These are phyloP conservation scores for Conus ventricosus DNA, from an alignment of 1,140 invertebrate species.

Conservation along the genomic window DNA sequence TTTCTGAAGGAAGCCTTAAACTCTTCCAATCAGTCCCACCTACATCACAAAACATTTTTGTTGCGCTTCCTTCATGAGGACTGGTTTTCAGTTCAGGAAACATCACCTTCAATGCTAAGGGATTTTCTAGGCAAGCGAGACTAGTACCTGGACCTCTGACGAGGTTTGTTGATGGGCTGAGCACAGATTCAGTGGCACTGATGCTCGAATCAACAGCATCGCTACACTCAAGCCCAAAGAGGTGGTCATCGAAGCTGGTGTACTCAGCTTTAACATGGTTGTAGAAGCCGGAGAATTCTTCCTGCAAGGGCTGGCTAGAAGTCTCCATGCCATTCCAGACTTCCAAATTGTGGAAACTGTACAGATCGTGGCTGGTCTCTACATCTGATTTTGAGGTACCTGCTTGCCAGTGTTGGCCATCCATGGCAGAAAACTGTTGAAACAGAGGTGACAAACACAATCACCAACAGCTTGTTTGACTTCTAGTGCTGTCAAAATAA, in stretches of 20 bases:
- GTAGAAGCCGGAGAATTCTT: constrained; percentile 12
- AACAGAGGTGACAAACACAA: too few relatives aligned
- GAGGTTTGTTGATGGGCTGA: constrained; percentile 40
- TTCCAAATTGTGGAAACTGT: too few relatives aligned
- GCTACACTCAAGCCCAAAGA: constrained; percentile 45
- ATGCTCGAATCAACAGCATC: constrained; percentile 43
- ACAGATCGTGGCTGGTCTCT: too few relatives aligned
- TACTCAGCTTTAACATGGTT: constrained; percentile 46
- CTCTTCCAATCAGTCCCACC: too few relatives aligned
- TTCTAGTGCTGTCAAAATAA: too few relatives aligned
- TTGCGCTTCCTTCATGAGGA: not conserved
- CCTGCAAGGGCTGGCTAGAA: not conserved
- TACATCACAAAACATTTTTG: too few relatives aligned
- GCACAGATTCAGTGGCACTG: constrained; percentile 44
- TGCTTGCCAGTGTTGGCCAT: too few relatives aligned
- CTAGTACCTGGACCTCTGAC: constrained; percentile 38
- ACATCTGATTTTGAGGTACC: too few relatives aligned
- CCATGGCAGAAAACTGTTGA: too few relatives aligned
- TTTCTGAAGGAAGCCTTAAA: too few relatives aligned
- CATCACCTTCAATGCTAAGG: constrained; percentile 3
- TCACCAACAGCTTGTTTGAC: too few relatives aligned
- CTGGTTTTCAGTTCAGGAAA: constrained; percentile 46
- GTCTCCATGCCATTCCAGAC: constrained; percentile 21
- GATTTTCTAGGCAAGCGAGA: constrained; percentile 37
- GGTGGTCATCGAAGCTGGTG: constrained; percentile 56